Percentiles rank a stretch among this genome's conserved stretches.
Evolutionary conservation across 2,888 invertebrate species (phyloP).

Genomic region (Dromius quadrimaculatus): DNA sequence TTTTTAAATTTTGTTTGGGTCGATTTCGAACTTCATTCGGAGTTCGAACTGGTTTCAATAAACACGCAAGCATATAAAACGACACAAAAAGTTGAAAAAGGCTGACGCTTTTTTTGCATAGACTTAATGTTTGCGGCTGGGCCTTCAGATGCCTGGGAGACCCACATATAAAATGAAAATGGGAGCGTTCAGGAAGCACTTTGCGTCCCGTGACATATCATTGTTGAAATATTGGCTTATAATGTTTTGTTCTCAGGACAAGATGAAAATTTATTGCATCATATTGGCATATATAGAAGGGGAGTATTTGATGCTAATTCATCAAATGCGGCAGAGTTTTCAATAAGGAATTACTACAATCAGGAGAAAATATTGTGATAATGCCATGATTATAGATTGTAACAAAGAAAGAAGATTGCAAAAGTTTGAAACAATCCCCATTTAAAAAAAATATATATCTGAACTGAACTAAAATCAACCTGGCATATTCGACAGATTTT

Average conservation of each 20-base stretch:
- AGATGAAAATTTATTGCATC: conserved; percentile 28
- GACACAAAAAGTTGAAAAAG: conserved; percentile 18
- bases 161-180: conserved; percentile 20
- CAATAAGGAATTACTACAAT: too few relatives aligned
- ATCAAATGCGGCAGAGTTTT: too few relatives aligned
- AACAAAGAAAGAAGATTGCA: too few relatives aligned
- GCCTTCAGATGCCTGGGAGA: not conserved
- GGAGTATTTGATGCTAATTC: too few relatives aligned
- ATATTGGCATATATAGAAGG: conserved; percentile 17
- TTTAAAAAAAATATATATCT: too few relatives aligned
- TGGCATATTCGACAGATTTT: too few relatives aligned
- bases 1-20: conserved; percentile 49
- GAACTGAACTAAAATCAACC: too few relatives aligned
- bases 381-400: too few relatives aligned
- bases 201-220: not conserved
- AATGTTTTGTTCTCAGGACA: conserved; percentile 17
- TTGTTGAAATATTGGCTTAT: conserved; percentile 22
- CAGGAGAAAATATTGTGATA: too few relatives aligned
- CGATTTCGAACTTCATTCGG: conserved; percentile 38
- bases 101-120: conserved; percentile 37
- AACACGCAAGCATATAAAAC: conserved; percentile 16
- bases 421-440: too few relatives aligned
- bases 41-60: conserved; percentile 34
- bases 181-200: conserved; percentile 19
- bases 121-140: not conserved